Evolutionary conservation across 2,113 vertebrate genomes (phyloP).

Genomic region (Callipepla squamata): DNA sequence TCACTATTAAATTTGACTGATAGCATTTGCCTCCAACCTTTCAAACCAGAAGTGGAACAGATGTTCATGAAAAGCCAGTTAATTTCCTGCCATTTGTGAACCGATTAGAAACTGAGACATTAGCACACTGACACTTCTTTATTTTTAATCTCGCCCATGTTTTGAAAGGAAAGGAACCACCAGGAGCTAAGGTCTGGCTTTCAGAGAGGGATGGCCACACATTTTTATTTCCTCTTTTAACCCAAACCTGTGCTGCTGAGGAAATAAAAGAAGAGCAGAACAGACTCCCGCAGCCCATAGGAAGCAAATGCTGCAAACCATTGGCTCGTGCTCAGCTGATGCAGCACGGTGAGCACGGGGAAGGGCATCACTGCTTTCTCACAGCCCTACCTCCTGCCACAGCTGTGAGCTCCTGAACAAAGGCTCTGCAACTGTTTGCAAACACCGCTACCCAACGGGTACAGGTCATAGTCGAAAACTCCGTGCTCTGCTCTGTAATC

Average conservation of each 20-base stretch:
- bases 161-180: conserved; percentile 45
- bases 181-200: conserved; percentile 30
- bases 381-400: neutral
- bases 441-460: neutral
- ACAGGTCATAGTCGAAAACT: neutral
- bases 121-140: conserved; percentile 47
- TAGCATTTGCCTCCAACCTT: conserved; percentile 68
- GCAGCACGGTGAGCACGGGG: neutral
- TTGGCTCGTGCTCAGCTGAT: neutral
- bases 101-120: conserved; percentile 70
- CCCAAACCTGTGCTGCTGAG: conserved; percentile 6
- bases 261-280: conserved; percentile 19
- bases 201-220: neutral
- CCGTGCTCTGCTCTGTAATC: neutral
- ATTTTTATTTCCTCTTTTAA: conserved; percentile 69
- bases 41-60: conserved; percentile 72
- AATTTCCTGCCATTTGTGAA: conserved; percentile 74
- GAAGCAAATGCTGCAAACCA: neutral
- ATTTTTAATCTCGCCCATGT: conserved; percentile 13
- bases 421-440: neutral
- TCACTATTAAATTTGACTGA: conserved; percentile 61
- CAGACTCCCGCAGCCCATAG: neutral
- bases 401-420: neutral
- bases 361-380: neutral
- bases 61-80: conserved; percentile 73